A percentile compares a stretch with the other conserved stretches of the same genome.
Conservation (phyloP, 2,797 vertebrate genomes). For the Siniperca obscura region DNA sequence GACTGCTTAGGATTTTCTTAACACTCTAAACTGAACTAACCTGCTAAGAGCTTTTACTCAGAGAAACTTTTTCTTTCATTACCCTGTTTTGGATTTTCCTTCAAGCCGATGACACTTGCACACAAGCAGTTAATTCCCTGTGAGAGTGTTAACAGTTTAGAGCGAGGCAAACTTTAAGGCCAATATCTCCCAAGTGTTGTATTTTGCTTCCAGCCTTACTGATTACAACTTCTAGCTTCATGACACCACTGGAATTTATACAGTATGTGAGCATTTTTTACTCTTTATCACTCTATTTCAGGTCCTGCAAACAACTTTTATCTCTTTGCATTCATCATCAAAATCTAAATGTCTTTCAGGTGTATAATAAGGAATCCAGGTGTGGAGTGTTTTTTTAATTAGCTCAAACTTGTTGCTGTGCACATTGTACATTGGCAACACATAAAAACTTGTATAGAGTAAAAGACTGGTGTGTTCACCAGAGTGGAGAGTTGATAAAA, state of each 20-base stretch:
- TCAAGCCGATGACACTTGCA: conserved; percentile 59
- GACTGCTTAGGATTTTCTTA: conserved; percentile 55
- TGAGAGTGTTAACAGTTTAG: conserved; percentile 66
- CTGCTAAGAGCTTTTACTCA: conserved; percentile 49
- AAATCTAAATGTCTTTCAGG: conserved; percentile 38
- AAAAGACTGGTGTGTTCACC: conserved; percentile 28
- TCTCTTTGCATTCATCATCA: conserved; percentile 26
- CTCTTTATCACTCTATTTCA: background rate
- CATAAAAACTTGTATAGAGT: conserved; percentile 17
- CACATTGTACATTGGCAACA: conserved; percentile 5
- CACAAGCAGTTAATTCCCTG: conserved; percentile 62
- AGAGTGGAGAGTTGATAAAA: conserved; percentile 23
- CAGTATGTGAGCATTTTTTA: conserved; percentile 4
- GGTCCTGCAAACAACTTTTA: conserved; percentile 18
- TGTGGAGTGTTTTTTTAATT: conserved; percentile 26
- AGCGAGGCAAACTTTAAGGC: conserved; percentile 41
- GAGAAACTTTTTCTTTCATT: conserved; percentile 34
- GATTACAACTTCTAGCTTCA: conserved; percentile 36
- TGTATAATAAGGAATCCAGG: conserved; percentile 45
- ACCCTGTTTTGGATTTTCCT: conserved; percentile 55
- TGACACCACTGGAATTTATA: conserved; percentile 12
- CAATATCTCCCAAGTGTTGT: conserved; percentile 37
- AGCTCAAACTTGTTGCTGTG: conserved; percentile 1
- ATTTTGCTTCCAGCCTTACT: conserved; percentile 29
- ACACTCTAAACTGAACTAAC: conserved; percentile 49